phyloP scores from a whole-genome alignment of 2,888 invertebrate species.

The Synergus itoensis region DNA sequence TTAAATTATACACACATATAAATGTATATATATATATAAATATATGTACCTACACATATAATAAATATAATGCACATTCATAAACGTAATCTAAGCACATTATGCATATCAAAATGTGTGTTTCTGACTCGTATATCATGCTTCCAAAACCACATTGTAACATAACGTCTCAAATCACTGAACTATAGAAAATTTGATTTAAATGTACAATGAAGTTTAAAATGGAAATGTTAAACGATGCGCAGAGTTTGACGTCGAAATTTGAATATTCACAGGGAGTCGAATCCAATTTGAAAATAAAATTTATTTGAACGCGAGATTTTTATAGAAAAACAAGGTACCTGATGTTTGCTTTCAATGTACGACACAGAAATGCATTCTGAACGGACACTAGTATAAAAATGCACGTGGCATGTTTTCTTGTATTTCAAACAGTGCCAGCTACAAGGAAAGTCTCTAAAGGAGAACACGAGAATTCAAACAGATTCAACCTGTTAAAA shows the following conservation, averaged over 20 bases:
- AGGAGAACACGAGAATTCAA: neutral
- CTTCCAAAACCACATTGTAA: constrained; percentile 27
- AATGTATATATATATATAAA: neutral
- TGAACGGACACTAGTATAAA: neutral
- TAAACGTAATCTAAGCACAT: neutral
- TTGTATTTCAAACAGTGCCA: constrained; percentile 12
- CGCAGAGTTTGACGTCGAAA: constrained; percentile 33
- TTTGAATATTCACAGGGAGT: constrained; percentile 38
- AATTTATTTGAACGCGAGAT: constrained; percentile 30
- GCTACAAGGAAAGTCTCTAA: constrained; percentile 30
- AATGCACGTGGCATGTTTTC: constrained; percentile 12
- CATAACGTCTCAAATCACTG: constrained; percentile 29
- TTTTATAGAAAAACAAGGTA: constrained; percentile 30
- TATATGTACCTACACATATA: neutral
- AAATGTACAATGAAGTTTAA: constrained; percentile 41
- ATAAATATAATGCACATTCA: neutral
- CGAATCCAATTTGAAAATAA: constrained; percentile 39
- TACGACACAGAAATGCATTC: constrained; percentile 14
- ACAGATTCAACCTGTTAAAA: neutral
- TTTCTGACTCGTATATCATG: neutral
- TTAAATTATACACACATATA: neutral
- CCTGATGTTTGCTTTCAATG: constrained; percentile 28
- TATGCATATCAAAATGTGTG: neutral
- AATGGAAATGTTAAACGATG: constrained; percentile 38
- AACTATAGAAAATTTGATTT: constrained; percentile 38